Conservation (phyloP, 1,140 invertebrate genomes). For the Pogonomyrmex californicus region DNA sequence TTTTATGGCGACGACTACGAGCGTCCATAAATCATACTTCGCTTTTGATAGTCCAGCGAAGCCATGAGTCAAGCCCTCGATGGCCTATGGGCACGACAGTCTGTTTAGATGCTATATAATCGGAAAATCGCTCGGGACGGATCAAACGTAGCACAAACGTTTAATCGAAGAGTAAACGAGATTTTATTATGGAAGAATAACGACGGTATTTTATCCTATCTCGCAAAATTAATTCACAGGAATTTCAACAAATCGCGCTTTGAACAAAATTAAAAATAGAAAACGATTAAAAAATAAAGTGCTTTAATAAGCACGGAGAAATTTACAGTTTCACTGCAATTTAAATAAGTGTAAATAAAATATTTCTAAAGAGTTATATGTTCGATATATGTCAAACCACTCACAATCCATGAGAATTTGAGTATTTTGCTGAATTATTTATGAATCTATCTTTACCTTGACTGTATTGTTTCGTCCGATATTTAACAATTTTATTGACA, state of each 20-base stretch:
- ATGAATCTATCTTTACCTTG: not conserved
- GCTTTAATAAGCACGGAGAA: not conserved
- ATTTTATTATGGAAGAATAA: conserved; percentile 42
- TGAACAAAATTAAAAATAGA: not conserved
- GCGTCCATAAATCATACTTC: conserved; percentile 61
- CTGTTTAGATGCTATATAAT: conserved; percentile 56
- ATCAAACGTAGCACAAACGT: conserved; percentile 22
- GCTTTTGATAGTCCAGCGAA: conserved; percentile 45
- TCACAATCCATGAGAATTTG: not conserved
- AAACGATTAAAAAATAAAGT: not conserved
- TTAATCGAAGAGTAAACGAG: conserved; percentile 27
- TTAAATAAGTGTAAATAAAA: not conserved
- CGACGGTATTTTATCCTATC: not conserved
- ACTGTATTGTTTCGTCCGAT: not conserved
- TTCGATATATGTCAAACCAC: not conserved
- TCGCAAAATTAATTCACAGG: not conserved
- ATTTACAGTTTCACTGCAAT: not conserved
- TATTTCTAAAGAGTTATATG: not conserved
- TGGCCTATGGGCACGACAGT: conserved; percentile 47
- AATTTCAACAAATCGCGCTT: not conserved
- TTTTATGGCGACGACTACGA: conserved; percentile 56
- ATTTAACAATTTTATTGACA: not conserved
- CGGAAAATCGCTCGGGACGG: conserved; percentile 27
- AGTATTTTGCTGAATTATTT: not conserved
- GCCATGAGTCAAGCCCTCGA: conserved; percentile 39